phyloP scores from a whole-genome alignment of 2,888 invertebrate species.

The Embidobia sp. region DNA sequence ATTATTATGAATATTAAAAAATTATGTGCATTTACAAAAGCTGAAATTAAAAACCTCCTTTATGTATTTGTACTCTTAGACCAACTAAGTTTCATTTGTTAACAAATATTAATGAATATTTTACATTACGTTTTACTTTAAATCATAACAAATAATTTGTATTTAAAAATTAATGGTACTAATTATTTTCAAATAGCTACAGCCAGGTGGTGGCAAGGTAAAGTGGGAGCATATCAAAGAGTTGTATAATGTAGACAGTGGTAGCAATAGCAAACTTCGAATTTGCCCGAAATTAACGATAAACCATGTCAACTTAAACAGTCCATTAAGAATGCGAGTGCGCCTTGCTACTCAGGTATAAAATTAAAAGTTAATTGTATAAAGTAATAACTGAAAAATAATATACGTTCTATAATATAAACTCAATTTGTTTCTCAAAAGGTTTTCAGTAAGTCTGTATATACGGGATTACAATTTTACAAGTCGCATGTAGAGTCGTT shows the following conservation, averaged over 20 bases:
- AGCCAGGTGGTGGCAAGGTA: neutral
- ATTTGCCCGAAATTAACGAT: slow-evolving; percentile 2
- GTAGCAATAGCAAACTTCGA: neutral
- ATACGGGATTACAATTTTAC: neutral
- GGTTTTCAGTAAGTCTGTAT: slow-evolving; percentile 6
- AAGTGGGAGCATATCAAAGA: slow-evolving; percentile 1
- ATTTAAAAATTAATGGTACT: too few species aligned
- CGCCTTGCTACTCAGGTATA: slow-evolving; percentile 9
- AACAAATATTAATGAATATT: too few species aligned
- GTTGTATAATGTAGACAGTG: neutral
- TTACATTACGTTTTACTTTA: too few species aligned
- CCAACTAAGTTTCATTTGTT: too few species aligned
- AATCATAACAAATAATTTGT: too few species aligned
- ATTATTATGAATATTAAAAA: too few species aligned
- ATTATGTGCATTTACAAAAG: too few species aligned
- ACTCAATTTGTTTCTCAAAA: neutral
- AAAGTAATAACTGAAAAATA: neutral
- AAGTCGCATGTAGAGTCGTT: neutral
- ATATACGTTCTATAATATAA: too few species aligned
- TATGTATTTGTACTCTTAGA: too few species aligned
- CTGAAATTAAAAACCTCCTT: too few species aligned
- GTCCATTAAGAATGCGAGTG: slow-evolving; percentile 18
- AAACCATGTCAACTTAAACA: slow-evolving; percentile 19
- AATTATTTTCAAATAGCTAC: too few species aligned
- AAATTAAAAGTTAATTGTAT: neutral